phyloP scores from a whole-genome alignment of 2,113 vertebrate species.

The Callorhinus ursinus region DNA sequence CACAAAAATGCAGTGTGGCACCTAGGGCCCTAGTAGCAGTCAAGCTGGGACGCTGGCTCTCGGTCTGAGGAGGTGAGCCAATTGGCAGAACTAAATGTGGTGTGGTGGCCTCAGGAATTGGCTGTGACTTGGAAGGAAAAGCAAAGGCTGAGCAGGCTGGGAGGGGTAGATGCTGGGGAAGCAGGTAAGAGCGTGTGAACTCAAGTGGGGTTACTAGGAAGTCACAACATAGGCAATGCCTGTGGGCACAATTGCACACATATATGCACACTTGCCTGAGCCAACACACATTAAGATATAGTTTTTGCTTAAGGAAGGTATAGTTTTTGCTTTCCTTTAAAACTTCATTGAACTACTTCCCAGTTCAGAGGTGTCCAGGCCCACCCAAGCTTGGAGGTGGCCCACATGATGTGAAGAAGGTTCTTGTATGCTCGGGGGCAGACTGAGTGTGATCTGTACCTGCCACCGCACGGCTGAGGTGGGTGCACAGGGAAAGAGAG shows the following conservation, averaged over 20 bases:
- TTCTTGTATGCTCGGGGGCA: not conserved
- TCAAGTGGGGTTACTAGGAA: not conserved
- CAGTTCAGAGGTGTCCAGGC: not conserved
- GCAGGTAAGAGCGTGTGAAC: not conserved
- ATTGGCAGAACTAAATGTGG: not conserved
- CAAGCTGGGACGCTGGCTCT: not conserved
- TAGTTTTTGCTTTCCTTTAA: not conserved
- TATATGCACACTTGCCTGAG: not conserved
- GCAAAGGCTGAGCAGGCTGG: not conserved
- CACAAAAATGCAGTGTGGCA: not conserved
- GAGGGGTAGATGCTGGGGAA: not conserved
- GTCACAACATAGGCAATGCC: no score
- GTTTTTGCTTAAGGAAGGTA: not conserved
- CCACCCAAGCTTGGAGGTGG: not conserved
- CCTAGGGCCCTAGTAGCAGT: not conserved
- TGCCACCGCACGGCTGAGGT: accelerated
- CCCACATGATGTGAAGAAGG: accelerated
- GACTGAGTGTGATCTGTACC: not conserved
- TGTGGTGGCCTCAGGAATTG: not conserved
- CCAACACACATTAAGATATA: not conserved
- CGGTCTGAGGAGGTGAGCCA: not conserved
- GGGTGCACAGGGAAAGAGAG: accelerated
- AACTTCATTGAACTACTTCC: not conserved
- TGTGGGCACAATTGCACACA: accelerated
- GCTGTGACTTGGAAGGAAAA: not conserved